phyloP scores from a whole-genome alignment of 2,888 invertebrate genomes.

The Nasonia oneida region DNA sequence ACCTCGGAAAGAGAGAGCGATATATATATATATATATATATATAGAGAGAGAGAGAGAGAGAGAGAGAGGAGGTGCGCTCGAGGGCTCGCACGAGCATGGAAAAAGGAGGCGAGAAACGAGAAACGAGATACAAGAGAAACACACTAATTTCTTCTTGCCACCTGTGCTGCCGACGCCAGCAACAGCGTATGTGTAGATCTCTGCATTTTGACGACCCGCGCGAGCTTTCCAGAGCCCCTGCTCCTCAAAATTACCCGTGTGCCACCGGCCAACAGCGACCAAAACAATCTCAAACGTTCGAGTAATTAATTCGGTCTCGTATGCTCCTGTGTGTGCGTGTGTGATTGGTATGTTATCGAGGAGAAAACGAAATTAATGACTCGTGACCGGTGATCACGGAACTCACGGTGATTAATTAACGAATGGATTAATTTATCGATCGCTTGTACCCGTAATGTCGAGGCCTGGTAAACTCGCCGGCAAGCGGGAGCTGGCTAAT shows the following conservation, averaged over 20 bases:
- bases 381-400: background rate
- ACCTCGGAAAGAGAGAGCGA: slow-evolving; percentile 6
- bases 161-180: slow-evolving; percentile 68
- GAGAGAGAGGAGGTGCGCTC: slow-evolving; percentile 1
- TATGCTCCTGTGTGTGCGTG: too few species aligned
- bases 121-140: slow-evolving; percentile 44
- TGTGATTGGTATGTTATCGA: background rate
- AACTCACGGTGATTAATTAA: slow-evolving; percentile 22
- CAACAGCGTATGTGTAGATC: background rate
- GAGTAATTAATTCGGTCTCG: background rate
- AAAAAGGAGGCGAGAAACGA: slow-evolving; percentile 57
- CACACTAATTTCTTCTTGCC: slow-evolving; percentile 74
- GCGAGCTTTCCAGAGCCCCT: slow-evolving; percentile 23
- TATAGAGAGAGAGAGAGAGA: background rate
- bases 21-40: background rate
- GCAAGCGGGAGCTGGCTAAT: background rate
- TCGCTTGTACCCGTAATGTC: background rate
- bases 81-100: slow-evolving; percentile 42
- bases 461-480: background rate
- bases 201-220: background rate
- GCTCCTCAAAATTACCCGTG: background rate
- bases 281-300: background rate
- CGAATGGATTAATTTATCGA: slow-evolving; percentile 37
- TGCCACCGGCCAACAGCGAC: background rate
- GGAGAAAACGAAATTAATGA: slow-evolving; percentile 20